Percentiles rank a stretch among this genome's conserved stretches.
Evolutionary conservation across 2,113 vertebrate species (phyloP).

Genomic region (Cyanoliseus patagonus): DNA sequence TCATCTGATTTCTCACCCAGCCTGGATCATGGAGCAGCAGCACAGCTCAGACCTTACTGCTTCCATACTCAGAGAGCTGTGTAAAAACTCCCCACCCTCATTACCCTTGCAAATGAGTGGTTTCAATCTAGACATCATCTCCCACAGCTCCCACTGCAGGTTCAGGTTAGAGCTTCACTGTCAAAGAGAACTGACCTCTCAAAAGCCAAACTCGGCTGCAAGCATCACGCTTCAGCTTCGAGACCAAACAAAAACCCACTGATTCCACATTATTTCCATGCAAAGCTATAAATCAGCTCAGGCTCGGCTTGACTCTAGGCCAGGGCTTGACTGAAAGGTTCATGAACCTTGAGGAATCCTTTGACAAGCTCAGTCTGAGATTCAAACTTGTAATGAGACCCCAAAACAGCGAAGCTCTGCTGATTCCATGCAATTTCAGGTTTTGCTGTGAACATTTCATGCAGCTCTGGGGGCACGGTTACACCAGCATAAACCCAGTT

Average conservation of each 20-base stretch:
- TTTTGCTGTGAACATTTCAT: conserved; percentile 57
- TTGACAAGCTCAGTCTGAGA: conserved; percentile 54
- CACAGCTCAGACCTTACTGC: background rate
- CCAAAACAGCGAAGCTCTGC: conserved; percentile 23
- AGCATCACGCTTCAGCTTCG: conserved; percentile 2
- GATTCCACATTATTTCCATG: conserved; percentile 59
- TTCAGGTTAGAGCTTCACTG: background rate
- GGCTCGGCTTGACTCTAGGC: conserved; percentile 52
- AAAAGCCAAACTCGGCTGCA: conserved; percentile 36
- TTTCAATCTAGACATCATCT: conserved; percentile 30
- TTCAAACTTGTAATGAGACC: conserved; percentile 57
- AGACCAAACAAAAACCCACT: conserved; percentile 59
- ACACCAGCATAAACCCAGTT: conserved; percentile 27
- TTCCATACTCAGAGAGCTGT: background rate
- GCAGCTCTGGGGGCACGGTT: conserved; percentile 38
- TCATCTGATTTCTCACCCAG: background rate
- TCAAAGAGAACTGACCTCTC: conserved; percentile 43
- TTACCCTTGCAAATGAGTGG: background rate
- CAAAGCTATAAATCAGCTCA: conserved; percentile 65
- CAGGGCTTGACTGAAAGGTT: conserved; percentile 69
- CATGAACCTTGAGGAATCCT: conserved; percentile 69
- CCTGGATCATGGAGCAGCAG: background rate
- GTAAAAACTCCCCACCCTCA: background rate
- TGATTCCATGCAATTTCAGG: conserved; percentile 41
- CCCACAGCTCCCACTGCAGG: conserved; percentile 4